Evolutionary conservation across 2,113 vertebrate species (phyloP).

Genomic region (Lampris incognitus): DNA sequence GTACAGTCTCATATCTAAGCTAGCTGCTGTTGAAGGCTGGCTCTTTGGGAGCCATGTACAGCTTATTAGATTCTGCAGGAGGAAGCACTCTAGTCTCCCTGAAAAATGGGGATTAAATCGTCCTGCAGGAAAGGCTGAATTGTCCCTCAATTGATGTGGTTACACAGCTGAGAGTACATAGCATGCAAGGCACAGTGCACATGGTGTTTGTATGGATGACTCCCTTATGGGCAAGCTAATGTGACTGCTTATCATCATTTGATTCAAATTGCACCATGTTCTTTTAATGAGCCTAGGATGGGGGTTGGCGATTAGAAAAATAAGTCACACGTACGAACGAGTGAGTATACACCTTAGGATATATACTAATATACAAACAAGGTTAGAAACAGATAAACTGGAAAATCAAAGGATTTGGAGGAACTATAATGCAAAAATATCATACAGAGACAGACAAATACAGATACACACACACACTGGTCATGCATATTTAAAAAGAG

Average conservation of each 20-base stretch:
- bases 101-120: constrained; percentile 70
- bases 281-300: constrained; percentile 72
- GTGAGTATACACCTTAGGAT: not conserved
- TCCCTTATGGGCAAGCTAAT: constrained; percentile 65
- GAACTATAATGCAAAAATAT: not conserved
- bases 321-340: constrained; percentile 13
- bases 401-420: not conserved
- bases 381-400: not conserved
- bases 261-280: constrained; percentile 77
- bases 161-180: constrained; percentile 47
- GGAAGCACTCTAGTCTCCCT: constrained; percentile 57
- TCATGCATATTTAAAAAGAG: not conserved
- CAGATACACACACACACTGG: not conserved
- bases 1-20: constrained; percentile 52
- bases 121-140: constrained; percentile 66
- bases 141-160: constrained; percentile 62
- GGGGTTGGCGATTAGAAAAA: constrained; percentile 43
- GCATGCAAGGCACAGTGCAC: constrained; percentile 42
- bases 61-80: constrained; percentile 73
- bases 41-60: constrained; percentile 57
- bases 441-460: not conserved
- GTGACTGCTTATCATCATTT: constrained; percentile 73
- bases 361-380: not conserved
- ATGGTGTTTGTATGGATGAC: constrained; percentile 36
- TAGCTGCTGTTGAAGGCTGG: constrained; percentile 38